Conservation (phyloP, 2,113 vertebrate species). For the Eudyptes chrysolophus region DNA sequence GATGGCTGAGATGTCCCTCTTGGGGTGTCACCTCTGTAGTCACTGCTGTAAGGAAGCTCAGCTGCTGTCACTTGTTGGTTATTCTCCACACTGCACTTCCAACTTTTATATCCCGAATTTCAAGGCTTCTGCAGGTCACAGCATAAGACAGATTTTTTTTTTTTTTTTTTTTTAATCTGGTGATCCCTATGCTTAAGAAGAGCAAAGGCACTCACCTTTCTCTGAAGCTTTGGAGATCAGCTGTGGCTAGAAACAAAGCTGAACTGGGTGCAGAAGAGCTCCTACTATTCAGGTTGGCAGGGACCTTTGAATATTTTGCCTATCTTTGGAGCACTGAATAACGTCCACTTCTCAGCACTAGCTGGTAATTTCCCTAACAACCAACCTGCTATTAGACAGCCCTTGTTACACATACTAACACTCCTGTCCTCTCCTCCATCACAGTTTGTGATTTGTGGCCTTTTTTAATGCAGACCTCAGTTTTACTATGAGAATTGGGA, state of each 20-base stretch:
- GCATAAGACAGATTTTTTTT: neutral
- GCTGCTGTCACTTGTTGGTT: neutral
- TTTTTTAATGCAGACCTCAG: neutral
- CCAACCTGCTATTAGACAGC: neutral
- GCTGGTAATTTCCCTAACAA: neutral
- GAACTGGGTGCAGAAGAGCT: neutral
- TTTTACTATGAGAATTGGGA: neutral
- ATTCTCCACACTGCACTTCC: neutral
- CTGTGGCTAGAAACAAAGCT: neutral
- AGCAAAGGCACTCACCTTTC: neutral
- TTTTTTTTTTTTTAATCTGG: neutral
- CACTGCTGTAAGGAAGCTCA: neutral
- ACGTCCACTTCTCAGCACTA: neutral
- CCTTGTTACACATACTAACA: neutral
- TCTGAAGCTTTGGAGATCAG: neutral
- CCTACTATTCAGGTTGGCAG: neutral
- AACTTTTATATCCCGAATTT: neutral
- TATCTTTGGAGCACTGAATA: neutral
- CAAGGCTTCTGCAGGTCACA: neutral
- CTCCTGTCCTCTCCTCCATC: neutral
- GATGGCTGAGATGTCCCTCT: neutral
- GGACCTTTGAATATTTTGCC: neutral
- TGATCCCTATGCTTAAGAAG: neutral
- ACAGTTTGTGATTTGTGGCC: neutral
- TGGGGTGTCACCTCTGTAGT: neutral